Conservation (phyloP, 2,888 invertebrate genomes). For the Colletes collaris region DNA sequence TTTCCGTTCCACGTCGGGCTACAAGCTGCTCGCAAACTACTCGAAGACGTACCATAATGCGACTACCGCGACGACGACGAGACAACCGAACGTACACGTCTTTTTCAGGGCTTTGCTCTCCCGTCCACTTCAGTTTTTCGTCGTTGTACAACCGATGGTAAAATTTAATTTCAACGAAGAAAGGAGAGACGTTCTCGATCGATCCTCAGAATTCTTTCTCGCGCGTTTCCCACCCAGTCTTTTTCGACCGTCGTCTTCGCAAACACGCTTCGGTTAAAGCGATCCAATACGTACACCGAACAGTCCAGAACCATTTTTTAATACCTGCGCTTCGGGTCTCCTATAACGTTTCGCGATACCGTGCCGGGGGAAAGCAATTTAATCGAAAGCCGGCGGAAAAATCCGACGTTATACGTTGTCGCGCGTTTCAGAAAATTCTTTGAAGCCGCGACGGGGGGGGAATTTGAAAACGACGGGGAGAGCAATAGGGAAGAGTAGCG, state of each 20-base stretch:
- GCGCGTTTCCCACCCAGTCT: too few species aligned
- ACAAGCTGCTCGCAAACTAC: constrained; percentile 73
- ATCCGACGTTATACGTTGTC: neutral
- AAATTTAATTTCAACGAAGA: too few species aligned
- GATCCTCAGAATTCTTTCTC: too few species aligned
- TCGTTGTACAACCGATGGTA: too few species aligned
- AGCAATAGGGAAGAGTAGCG: neutral
- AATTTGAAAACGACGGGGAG: neutral
- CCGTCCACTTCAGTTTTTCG: neutral
- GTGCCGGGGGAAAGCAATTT: neutral
- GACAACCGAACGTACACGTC: constrained; percentile 1
- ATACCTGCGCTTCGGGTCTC: too few species aligned
- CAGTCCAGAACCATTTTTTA: too few species aligned
- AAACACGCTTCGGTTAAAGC: too few species aligned
- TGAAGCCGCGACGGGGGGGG: neutral
- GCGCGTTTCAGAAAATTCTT: constrained; percentile 1
- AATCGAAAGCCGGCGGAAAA: neutral
- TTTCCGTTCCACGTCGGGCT: constrained; percentile 48
- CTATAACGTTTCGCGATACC: too few species aligned
- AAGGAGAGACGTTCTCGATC: too few species aligned
- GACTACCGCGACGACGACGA: constrained; percentile 8
- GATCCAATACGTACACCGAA: too few species aligned
- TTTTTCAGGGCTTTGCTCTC: constrained; percentile 23
- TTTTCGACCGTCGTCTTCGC: too few species aligned
- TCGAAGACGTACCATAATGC: constrained; percentile 66